These are phyloP conservation scores for Tenthredo mesomela DNA, from an alignment of 2,888 invertebrate species.

Conservation along the genomic window DNA sequence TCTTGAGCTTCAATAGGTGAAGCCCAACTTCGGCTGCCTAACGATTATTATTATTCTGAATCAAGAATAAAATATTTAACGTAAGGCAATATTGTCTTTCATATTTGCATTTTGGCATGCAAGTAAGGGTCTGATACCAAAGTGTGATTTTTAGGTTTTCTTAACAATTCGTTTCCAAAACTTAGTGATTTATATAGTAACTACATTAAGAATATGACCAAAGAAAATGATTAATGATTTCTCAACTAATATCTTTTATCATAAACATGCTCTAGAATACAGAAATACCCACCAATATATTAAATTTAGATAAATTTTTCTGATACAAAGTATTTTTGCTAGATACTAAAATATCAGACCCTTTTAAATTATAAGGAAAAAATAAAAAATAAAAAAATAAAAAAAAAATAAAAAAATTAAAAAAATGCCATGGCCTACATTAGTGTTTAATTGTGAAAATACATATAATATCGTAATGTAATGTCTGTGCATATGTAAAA, in stretches of 20 bases:
- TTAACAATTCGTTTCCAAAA: constrained; percentile 7
- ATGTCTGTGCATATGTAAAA: constrained; percentile 47
- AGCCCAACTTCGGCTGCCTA: constrained; percentile 55
- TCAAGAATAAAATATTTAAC: constrained; percentile 64
- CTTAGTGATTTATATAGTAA: neutral
- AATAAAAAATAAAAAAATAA: constrained; percentile 15
- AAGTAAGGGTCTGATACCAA: constrained; percentile 62
- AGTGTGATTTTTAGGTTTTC: constrained; percentile 40
- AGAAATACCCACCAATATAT: constrained; percentile 1
- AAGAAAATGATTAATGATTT: constrained; percentile 37
- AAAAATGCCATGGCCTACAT: constrained; percentile 73
- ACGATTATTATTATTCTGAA: constrained; percentile 63
- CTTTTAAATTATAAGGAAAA: constrained; percentile 65
- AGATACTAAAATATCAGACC: constrained; percentile 57
- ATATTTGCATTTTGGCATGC: constrained; percentile 62
- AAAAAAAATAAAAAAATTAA: constrained; percentile 51
- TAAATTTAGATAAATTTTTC: neutral
- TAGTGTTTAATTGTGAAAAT: constrained; percentile 67
- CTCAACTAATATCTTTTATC: neutral
- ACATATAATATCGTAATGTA: constrained; percentile 56
- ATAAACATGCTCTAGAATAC: neutral
- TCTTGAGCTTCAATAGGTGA: constrained; percentile 52
- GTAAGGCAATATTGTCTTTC: constrained; percentile 65
- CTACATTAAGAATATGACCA: constrained; percentile 30
- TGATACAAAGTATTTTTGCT: constrained; percentile 39